phyloP scores from a whole-genome alignment of 2,888 invertebrate species.

The Cylindroiulus punctatus region DNA sequence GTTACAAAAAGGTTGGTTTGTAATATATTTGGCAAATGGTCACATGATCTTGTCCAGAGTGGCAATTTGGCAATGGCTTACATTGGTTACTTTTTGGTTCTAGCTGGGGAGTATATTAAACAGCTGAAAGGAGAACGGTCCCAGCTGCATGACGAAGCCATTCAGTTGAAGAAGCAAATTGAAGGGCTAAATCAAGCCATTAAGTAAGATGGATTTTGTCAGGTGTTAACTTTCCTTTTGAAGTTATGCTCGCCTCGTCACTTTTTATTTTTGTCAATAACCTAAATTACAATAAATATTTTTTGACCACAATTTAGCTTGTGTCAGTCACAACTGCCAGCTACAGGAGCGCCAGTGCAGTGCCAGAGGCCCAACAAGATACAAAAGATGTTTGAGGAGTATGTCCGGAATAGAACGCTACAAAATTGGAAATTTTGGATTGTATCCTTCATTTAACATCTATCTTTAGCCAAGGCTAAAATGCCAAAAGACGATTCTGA shows the following conservation, averaged over 20 bases:
- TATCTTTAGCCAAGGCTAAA: background rate
- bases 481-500: background rate
- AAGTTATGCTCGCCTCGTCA: too few species aligned
- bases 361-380: conserved; percentile 88
- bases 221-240: too few species aligned
- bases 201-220: conserved; percentile 73
- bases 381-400: conserved; percentile 92
- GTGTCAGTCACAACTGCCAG: conserved; percentile 93
- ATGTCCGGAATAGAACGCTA: conserved; percentile 84
- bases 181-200: conserved; percentile 90
- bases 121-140: conserved; percentile 86
- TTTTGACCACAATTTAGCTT: conserved; percentile 72
- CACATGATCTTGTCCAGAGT: background rate
- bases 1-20: conserved; percentile 83
- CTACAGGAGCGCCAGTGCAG: conserved; percentile 93
- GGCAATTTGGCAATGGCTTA: background rate
- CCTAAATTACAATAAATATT: background rate
- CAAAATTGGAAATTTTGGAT: conserved; percentile 99
- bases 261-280: background rate
- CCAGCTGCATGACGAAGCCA: conserved; percentile 80
- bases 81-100: background rate
- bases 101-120: conserved; percentile 87
- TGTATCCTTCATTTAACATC: conserved; percentile 72
- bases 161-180: conserved; percentile 85
- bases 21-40: background rate